Conservation (phyloP, 2,888 invertebrate species). For the Drosophila lacicola region DNA sequence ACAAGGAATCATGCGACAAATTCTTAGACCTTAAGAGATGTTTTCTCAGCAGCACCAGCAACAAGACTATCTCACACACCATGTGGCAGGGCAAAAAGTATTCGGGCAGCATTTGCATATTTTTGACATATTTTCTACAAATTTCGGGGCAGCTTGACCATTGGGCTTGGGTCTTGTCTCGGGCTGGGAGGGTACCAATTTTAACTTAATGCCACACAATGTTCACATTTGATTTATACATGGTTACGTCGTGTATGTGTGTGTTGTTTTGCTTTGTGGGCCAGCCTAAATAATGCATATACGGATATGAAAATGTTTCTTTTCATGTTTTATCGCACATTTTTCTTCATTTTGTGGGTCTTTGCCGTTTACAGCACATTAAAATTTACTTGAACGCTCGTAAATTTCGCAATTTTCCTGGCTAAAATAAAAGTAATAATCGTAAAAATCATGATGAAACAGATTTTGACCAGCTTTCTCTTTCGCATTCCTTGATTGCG, state of each 20-base stretch:
- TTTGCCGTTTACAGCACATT: slow-evolving; percentile 66
- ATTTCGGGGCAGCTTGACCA: slow-evolving; percentile 61
- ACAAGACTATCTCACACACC: slow-evolving; percentile 26
- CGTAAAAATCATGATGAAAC: slow-evolving; percentile 62
- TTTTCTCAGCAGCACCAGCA: slow-evolving; percentile 40
- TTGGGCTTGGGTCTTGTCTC: slow-evolving; percentile 20
- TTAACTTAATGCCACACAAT: slow-evolving; percentile 60
- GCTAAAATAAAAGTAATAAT: slow-evolving; percentile 63
- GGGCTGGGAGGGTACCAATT: slow-evolving; percentile 43
- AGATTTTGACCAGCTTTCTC: slow-evolving; percentile 34
- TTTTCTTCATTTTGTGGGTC: slow-evolving; percentile 64
- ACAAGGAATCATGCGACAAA: slow-evolving; percentile 55
- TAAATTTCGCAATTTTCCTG: slow-evolving; percentile 61
- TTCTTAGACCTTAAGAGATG: slow-evolving; percentile 51
- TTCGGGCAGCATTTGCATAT: slow-evolving; percentile 67
- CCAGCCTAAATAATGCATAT: slow-evolving; percentile 31
- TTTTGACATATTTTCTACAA: slow-evolving; percentile 72
- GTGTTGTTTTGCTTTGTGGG: background rate
- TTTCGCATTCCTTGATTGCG: slow-evolving; percentile 36
- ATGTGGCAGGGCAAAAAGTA: slow-evolving; percentile 39
- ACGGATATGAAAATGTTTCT: slow-evolving; percentile 55
- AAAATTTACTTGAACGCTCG: slow-evolving; percentile 70
- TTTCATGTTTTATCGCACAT: slow-evolving; percentile 73
- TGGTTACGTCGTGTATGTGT: slow-evolving; percentile 6
- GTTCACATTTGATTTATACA: slow-evolving; percentile 72